These are phyloP conservation scores for Rousettus leschenaultii DNA, from an alignment of 2,113 vertebrate species.

Conservation along the genomic window DNA sequence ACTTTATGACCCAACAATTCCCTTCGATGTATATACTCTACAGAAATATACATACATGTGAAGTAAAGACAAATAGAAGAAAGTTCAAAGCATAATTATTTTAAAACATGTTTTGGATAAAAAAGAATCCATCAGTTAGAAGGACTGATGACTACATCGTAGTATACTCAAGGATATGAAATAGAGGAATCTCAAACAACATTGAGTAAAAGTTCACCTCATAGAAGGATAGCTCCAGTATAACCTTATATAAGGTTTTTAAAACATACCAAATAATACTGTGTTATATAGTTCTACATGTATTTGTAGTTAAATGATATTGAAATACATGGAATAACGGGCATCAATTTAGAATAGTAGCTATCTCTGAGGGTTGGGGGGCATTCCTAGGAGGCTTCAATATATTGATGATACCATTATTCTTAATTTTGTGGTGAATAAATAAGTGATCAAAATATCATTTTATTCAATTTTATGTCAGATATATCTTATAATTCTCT, in stretches of 20 bases:
- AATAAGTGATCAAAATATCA: neutral
- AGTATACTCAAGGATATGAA: neutral
- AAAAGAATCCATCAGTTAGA: neutral
- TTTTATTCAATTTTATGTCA: neutral
- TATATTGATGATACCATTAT: neutral
- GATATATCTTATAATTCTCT: neutral
- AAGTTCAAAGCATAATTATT: neutral
- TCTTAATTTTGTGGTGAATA: neutral
- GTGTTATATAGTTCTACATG: neutral
- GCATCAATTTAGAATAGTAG: neutral
- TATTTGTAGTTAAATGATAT: neutral
- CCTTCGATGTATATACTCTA: neutral
- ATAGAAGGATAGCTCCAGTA: neutral
- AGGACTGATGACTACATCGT: neutral
- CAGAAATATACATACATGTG: neutral
- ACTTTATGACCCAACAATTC: neutral
- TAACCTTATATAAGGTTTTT: neutral
- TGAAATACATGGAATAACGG: neutral
- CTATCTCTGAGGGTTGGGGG: neutral
- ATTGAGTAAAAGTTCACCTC: neutral
- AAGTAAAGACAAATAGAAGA: neutral
- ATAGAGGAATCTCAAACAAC: neutral
- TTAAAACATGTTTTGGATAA: neutral
- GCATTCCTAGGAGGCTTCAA: neutral
- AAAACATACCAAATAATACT: neutral